These are phyloP conservation scores for Catharus bicknelli DNA, from an alignment of 2,113 vertebrate genomes.

Conservation along the genomic window DNA sequence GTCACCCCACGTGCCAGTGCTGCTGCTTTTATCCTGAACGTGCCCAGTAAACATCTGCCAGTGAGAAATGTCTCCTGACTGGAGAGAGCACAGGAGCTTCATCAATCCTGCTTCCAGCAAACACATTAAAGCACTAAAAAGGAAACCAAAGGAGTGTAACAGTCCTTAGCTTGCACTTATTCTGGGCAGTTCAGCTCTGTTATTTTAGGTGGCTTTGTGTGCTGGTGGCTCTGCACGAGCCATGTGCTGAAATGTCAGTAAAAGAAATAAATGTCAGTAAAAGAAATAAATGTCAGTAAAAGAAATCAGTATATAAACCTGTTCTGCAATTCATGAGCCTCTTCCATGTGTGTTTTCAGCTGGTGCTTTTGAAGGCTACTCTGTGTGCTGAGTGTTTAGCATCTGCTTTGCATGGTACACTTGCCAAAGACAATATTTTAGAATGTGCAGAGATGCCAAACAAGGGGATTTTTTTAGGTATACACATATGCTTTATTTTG, in stretches of 20 bases:
- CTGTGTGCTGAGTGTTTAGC: neutral
- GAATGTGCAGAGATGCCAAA: constrained; percentile 4
- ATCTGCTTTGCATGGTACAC: neutral
- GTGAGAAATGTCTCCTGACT: neutral
- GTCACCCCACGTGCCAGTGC: neutral
- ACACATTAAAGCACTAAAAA: neutral
- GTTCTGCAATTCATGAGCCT: constrained; percentile 41
- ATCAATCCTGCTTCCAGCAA: neutral
- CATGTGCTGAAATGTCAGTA: neutral
- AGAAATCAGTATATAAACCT: neutral
- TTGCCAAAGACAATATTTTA: constrained; percentile 43
- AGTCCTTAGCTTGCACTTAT: neutral
- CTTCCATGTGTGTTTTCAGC: constrained; percentile 17
- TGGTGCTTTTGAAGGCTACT: constrained; percentile 7
- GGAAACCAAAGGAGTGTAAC: neutral
- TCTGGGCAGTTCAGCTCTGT: neutral
- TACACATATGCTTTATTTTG: constrained; percentile 6
- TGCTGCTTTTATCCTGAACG: neutral
- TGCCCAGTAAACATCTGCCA: neutral
- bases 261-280: constrained; percentile 17
- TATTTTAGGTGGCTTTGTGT: neutral
- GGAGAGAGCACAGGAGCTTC: neutral
- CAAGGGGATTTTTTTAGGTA: neutral
- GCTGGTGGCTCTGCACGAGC: neutral
- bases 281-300: constrained; percentile 17